Base-by-base conservation (phyloP, 2,113 vertebrate species). In the Arenaria interpres region DNA sequence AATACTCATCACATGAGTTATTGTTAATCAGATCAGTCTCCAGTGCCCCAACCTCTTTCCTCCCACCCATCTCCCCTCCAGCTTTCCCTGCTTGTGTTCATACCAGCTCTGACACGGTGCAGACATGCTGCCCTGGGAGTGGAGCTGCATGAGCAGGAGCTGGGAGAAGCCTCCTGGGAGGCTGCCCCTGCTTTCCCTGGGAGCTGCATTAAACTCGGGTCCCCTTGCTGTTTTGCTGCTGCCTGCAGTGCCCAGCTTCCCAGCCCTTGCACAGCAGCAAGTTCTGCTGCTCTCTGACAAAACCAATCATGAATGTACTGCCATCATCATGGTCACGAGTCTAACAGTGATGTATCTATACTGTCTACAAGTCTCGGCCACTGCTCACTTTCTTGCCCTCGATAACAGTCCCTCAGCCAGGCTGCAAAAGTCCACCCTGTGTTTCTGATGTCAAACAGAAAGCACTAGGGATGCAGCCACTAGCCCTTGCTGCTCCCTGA, bases 261-360 rank as follows among this genome's bases (percentile, higher is more conserved):
- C 66, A 60, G 54, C 17, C 53, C 8, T 14, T 33, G 24, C n/a
- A 28, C 25, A 67, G 56, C 48, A 69, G 27, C 22, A 37, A 51
- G 27, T 5, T 6, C 56, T 82, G 45, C 50, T 71, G 15, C 45
- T 74, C 27, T 20, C 37, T 71, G 78, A 43, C 60, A 78, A 37
- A 41, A 75, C 13, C 45, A 33, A 15, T 25, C 20, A 41, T 4
- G 25, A 80, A 41, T 1, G 4, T 11, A 4, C 24, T 30, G 45
- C n/a, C 37, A 43, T 23, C 37, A 41, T 13, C 6, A 12, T 1
- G 7, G 10, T 32, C 73, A 10, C 0, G 1, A 51, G 19, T 4
- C 79, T 27, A 75, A 43, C 35, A 20, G 14, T 17, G 35, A 83
- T 28, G 13, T 28, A 48, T 32, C 37, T 43, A 10, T 13, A 45